A percentile compares a stretch with the other conserved stretches of the same genome.
Evolutionary conservation across 2,888 invertebrate genomes (phyloP).

Genomic region (Brachyptera putata): DNA sequence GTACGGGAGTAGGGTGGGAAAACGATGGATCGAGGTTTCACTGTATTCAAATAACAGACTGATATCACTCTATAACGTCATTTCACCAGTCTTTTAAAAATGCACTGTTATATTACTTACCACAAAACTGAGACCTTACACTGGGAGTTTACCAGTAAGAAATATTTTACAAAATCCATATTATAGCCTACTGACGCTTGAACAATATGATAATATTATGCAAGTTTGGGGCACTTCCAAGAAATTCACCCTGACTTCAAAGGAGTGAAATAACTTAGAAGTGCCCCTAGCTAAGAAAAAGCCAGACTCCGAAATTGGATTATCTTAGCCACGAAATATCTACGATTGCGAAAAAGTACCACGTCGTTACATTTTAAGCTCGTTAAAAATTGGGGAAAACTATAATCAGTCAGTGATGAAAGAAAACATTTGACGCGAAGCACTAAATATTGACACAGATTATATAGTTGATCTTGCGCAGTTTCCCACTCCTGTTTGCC

Average conservation of each 20-base stretch:
- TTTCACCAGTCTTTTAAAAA: too few species aligned
- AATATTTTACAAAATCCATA: too few species aligned
- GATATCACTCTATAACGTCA: too few species aligned
- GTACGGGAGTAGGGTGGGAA: too few species aligned
- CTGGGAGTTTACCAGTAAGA: too few species aligned
- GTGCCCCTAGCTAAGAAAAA: slow-evolving; percentile 26
- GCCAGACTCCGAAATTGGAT: slow-evolving; percentile 4
- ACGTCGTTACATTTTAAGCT: not conserved
- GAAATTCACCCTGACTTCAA: slow-evolving; percentile 20
- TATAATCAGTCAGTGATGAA: not conserved
- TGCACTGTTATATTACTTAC: too few species aligned
- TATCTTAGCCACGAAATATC: not conserved
- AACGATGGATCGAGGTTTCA: too few species aligned
- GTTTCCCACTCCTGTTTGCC: not conserved
- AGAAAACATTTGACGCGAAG: not conserved
- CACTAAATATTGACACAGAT: not conserved
- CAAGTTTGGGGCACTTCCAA: slow-evolving; percentile 29
- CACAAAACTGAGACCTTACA: too few species aligned
- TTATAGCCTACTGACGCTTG: too few species aligned
- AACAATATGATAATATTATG: not conserved
- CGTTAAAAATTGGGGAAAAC: not conserved
- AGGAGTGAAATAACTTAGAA: slow-evolving; percentile 25
- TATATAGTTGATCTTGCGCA: too few species aligned
- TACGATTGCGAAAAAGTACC: not conserved
- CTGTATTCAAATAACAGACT: too few species aligned